Conservation (phyloP, 2,797 vertebrate genomes). For the Melanotaenia nigrans region DNA sequence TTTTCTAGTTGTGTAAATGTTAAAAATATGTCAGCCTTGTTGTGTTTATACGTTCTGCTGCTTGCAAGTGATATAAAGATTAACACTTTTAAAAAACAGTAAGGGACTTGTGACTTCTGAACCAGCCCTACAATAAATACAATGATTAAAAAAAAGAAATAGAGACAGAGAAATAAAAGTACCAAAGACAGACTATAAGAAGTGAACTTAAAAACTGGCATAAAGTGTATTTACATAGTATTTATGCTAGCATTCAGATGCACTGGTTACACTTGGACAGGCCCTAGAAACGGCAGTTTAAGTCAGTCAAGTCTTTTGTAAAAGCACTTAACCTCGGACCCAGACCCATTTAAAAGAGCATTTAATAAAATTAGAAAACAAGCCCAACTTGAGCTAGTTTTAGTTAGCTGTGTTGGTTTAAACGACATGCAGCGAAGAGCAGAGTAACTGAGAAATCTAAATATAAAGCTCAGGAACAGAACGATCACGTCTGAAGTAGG, state of each 20-base stretch:
- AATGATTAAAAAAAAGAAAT: slow-evolving; percentile 45
- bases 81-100: background rate
- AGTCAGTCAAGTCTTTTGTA: background rate
- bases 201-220: slow-evolving; percentile 18
- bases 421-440: slow-evolving; percentile 25
- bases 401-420: slow-evolving; percentile 31
- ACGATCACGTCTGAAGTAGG: slow-evolving; percentile 75
- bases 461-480: slow-evolving; percentile 85
- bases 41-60: slow-evolving; percentile 9
- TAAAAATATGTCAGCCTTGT: background rate
- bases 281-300: slow-evolving; percentile 4
- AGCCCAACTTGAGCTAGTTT: slow-evolving; percentile 16
- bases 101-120: slow-evolving; percentile 52
- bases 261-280: slow-evolving; percentile 1
- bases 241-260: slow-evolving; percentile 11
- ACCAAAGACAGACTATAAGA: slow-evolving; percentile 44
- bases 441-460: slow-evolving; percentile 59
- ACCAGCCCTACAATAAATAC: slow-evolving; percentile 41
- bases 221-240: background rate
- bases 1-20: background rate
- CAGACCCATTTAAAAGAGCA: background rate
- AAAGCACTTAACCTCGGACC: slow-evolving; percentile 7
- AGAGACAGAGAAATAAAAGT: slow-evolving; percentile 49
- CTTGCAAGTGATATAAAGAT: background rate
- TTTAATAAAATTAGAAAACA: slow-evolving; percentile 13